These are phyloP conservation scores for Galemys pyrenaicus DNA, from an alignment of 2,113 vertebrate species.

Conservation along the genomic window DNA sequence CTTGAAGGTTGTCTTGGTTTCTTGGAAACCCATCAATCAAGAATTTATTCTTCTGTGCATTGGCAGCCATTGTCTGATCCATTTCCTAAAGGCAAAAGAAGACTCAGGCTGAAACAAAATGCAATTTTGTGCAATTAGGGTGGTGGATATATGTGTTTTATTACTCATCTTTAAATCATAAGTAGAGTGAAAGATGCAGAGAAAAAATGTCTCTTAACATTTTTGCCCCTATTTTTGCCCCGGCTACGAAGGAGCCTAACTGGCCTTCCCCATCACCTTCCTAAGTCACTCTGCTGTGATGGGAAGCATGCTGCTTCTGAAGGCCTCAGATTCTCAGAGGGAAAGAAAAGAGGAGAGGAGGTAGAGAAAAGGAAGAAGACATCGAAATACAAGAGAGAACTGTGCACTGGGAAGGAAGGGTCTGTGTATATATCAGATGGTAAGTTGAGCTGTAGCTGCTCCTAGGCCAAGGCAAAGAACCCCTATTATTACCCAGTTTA, in stretches of 20 bases:
- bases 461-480: not conserved
- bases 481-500: not conserved
- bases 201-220: no score
- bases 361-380: not conserved
- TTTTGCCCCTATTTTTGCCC: slow-evolving; percentile 14
- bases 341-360: not conserved
- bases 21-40: slow-evolving; percentile 99
- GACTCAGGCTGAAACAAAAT: slow-evolving; percentile 57
- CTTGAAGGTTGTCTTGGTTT: slow-evolving; percentile 97
- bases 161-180: slow-evolving; percentile 12
- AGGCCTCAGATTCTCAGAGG: not conserved
- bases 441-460: not conserved
- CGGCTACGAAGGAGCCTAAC: not conserved
- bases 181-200: not conserved
- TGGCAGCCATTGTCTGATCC: slow-evolving; percentile 88
- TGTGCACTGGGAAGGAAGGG: not conserved
- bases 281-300: not conserved
- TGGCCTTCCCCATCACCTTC: not conserved
- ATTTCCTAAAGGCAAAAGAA: slow-evolving; percentile 88
- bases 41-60: slow-evolving; percentile 93
- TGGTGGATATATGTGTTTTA: not conserved
- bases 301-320: not conserved
- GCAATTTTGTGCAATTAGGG: slow-evolving; percentile 22
- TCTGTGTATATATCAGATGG: not conserved
- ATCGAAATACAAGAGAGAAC: not conserved